Conservation (phyloP, 2,113 vertebrate genomes). For the Mixornis gularis region DNA sequence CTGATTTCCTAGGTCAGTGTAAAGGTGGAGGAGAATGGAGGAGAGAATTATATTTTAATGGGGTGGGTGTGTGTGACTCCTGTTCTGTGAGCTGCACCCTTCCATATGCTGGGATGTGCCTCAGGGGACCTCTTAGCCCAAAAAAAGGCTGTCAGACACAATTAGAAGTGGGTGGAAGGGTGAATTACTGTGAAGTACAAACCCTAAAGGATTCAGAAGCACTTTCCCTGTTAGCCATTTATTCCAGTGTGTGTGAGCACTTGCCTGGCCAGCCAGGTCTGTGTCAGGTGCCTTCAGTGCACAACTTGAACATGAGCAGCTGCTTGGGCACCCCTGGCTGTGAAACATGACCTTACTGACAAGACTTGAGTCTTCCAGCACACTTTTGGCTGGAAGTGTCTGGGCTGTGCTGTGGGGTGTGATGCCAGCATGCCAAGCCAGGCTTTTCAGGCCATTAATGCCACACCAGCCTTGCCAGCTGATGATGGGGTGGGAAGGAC, state of each 20-base stretch:
- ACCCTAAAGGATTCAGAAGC: background rate
- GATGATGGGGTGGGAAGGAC: background rate
- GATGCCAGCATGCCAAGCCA: background rate
- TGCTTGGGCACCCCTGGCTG: background rate
- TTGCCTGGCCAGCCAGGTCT: background rate
- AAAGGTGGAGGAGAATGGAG: background rate
- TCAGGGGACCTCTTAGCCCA: background rate
- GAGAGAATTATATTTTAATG: background rate
- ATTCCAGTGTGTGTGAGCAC: accelerated
- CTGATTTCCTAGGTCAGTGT: background rate
- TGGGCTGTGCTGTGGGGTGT: background rate
- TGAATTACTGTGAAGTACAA: background rate
- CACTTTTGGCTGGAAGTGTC: background rate
- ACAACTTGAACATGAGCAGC: background rate
- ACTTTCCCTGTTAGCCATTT: background rate
- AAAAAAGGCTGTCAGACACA: background rate
- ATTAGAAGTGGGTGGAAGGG: background rate
- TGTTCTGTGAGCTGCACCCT: background rate
- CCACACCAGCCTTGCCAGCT: background rate
- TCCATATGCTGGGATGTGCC: background rate
- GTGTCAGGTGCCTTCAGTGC: background rate
- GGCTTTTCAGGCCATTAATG: background rate
- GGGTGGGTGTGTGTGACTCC: background rate
- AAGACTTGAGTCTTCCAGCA: background rate
- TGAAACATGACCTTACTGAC: background rate